These are phyloP conservation scores for Ochotona curzoniae DNA, from an alignment of 2,113 vertebrate species.

Conservation along the genomic window DNA sequence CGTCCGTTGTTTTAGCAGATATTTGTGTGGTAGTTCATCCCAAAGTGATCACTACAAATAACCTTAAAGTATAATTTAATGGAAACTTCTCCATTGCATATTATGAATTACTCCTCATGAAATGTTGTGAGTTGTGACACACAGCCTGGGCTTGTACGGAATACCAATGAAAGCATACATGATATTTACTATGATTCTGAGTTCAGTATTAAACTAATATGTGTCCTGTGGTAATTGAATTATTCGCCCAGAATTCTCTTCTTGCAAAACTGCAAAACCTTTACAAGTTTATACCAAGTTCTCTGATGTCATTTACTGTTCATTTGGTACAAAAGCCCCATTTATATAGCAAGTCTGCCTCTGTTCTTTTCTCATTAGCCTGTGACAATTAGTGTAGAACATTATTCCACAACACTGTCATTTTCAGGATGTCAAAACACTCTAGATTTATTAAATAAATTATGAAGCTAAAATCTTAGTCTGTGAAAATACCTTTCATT, in stretches of 20 bases:
- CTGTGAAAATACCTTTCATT: slow-evolving; percentile 78
- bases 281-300: slow-evolving; percentile 51
- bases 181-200: background rate
- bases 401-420: slow-evolving; percentile 76
- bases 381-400: slow-evolving; percentile 76
- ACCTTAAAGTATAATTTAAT: slow-evolving; percentile 51
- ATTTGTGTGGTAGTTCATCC: background rate
- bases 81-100: background rate
- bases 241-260: slow-evolving; percentile 50
- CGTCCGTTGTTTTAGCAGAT: slow-evolving; percentile 34
- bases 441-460: slow-evolving; percentile 78
- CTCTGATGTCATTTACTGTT: slow-evolving; percentile 72
- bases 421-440: slow-evolving; percentile 81
- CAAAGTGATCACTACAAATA: slow-evolving; percentile 33
- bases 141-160: background rate
- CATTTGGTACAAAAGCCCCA: slow-evolving; percentile 56
- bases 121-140: background rate
- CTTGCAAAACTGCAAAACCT: slow-evolving; percentile 43
- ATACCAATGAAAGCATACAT: background rate
- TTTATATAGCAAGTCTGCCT: slow-evolving; percentile 61
- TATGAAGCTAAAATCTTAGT: slow-evolving; percentile 72
- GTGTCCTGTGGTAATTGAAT: slow-evolving; percentile 2
- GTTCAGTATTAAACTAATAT: background rate
- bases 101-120: background rate
- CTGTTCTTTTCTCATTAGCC: slow-evolving; percentile 79